phyloP scores from a whole-genome alignment of 1,140 invertebrate species.

The Drosophila hydei region DNA sequence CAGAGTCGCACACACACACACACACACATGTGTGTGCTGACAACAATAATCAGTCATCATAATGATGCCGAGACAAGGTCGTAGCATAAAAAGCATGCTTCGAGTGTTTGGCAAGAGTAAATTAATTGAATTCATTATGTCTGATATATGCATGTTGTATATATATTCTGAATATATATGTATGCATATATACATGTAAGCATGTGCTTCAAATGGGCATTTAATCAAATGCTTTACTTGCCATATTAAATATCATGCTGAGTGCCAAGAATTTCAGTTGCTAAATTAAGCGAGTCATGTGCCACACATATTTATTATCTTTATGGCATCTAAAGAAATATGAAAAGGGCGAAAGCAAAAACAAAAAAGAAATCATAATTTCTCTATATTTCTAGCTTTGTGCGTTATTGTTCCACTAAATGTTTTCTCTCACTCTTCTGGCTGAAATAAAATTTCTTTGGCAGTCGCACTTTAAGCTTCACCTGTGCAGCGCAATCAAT shows the following conservation, averaged over 20 bases:
- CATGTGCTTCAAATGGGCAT: slow-evolving; percentile 58
- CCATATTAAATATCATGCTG: slow-evolving; percentile 39
- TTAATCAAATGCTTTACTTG: slow-evolving; percentile 59
- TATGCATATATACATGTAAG: slow-evolving; percentile 22
- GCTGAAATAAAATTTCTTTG: too few relatives aligned
- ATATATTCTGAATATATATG: neutral
- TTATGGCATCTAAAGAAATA: neutral
- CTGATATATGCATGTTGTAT: slow-evolving; percentile 54
- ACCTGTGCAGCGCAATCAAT: too few relatives aligned
- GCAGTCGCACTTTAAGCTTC: too few relatives aligned
- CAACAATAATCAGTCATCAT: slow-evolving; percentile 76
- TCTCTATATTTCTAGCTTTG: neutral
- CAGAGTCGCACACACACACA: slow-evolving; percentile 47
- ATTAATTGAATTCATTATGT: slow-evolving; percentile 79
- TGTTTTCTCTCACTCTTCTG: neutral
- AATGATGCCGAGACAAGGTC: slow-evolving; percentile 67
- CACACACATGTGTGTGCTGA: slow-evolving; percentile 18
- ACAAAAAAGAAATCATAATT: slow-evolving; percentile 2
- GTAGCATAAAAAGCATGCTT: slow-evolving; percentile 24
- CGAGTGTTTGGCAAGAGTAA: slow-evolving; percentile 63
- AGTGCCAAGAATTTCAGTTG: slow-evolving; percentile 24
- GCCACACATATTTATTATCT: slow-evolving; percentile 21
- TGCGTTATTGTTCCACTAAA: neutral
- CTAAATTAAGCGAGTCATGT: slow-evolving; percentile 22
- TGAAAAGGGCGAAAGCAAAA: neutral